Base-by-base conservation (phyloP, 2,888 invertebrate species). In the Euphydryas editha region DNA sequence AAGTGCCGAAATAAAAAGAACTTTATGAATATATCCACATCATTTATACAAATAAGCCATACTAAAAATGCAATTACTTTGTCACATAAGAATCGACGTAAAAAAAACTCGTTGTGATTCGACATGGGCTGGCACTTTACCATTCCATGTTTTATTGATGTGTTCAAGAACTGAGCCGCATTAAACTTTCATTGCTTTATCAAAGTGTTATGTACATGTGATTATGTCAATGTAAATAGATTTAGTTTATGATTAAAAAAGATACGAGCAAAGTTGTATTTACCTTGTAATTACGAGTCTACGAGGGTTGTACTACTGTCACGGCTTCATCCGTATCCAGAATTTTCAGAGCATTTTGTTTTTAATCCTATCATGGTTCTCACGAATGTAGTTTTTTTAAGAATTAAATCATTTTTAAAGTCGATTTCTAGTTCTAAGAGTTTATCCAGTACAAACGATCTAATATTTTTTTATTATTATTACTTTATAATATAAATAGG, bases 91-190 rank as follows among this genome's bases (percentile, higher is more conserved):
- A 73, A 71, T 65, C 58, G 60, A 72, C 75, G 77, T 77, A 78
- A 81, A 76, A n/a, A 81, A 74, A 71, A 70, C 68, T 70, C 68
- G 65, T 70, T 78, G 79, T 76, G 77, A 78, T 80, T 79, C 79
- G 77, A 88, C 87, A 86, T 78, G 75, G 82, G 77, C 84, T 79
- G 75, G 81, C 84, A 85, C 87, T 90, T 30, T 86, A 84, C 78
- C 81, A 82, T 80, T 81, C 76, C 63, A 90, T 90, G 88, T 85
- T 83, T 89, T 89, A 90, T 89, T 81, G 82, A 88, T 88, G 86
- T 69, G 62, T 70, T 68, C 55, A 76, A 78, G 78, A 78, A 72
- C 78, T 72, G 69, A 73, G 69, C 62, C 77, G 67, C 82, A 85
- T 89, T 88, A 85, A 83, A 83, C 83, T 86, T 89, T 88, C 87